A percentile compares a stretch with the other conserved stretches of the same genome.
phyloP scores from a whole-genome alignment of 2,113 vertebrate genomes.

The Erinaceus europaeus region DNA sequence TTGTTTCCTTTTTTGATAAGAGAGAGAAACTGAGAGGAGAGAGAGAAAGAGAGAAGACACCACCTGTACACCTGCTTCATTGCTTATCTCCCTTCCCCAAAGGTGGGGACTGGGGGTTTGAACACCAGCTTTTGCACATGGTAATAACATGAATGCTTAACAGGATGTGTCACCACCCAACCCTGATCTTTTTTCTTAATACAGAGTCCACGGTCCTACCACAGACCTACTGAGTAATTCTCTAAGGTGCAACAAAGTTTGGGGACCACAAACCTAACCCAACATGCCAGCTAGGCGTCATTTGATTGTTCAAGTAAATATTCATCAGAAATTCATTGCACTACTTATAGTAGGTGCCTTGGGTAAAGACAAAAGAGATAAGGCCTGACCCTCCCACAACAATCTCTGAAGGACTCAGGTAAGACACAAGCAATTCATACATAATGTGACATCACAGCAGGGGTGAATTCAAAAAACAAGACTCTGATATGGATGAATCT shows the following conservation, averaged over 20 bases:
- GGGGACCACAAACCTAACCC: neutral
- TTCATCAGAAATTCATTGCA: neutral
- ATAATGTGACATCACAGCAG: neutral
- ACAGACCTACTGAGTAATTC: neutral
- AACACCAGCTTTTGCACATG: no score
- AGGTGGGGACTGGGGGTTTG: no score
- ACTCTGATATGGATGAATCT: neutral
- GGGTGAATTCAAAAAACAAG: neutral
- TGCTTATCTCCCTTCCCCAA: no score
- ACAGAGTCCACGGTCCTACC: neutral
- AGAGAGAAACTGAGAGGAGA: no score
- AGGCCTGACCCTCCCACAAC: neutral
- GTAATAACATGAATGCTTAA: no score
- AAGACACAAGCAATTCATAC: neutral
- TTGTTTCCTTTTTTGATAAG: no score
- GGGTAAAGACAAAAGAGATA: neutral
- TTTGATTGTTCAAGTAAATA: neutral
- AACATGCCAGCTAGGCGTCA: neutral
- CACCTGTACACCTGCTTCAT: no score
- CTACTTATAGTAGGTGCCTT: neutral
- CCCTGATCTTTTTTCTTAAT: no score
- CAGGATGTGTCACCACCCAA: no score
- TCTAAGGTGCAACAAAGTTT: neutral
- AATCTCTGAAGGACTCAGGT: neutral
- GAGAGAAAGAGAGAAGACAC: no score